A percentile compares a stretch with the other conserved stretches of the same genome.
Evolutionary conservation across 2,888 invertebrate genomes (phyloP).

Genomic region (Melanostoma scalare): DNA sequence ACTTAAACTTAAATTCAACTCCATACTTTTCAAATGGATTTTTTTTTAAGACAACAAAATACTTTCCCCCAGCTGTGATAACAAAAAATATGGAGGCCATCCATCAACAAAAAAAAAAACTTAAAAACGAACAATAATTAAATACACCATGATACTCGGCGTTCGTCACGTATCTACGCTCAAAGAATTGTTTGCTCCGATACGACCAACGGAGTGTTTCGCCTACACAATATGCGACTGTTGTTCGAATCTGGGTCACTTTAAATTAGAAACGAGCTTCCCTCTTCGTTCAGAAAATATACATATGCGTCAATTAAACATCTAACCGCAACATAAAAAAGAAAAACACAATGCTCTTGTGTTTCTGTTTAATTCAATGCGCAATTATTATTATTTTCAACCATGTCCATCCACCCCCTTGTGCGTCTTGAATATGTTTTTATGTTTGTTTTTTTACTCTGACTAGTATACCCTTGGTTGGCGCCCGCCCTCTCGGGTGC

Average conservation of each 20-base stretch:
- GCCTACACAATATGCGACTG: constrained; percentile 26
- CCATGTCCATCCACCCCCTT: constrained; percentile 37
- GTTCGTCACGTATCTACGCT: constrained; percentile 53
- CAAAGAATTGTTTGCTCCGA: constrained; percentile 14
- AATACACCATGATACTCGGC: constrained; percentile 41
- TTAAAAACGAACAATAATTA: constrained; percentile 43
- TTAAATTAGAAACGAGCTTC: constrained; percentile 58
- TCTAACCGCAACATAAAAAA: constrained; percentile 41
- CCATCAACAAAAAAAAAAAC: constrained; percentile 22
- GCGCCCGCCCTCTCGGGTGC: constrained; percentile 14
- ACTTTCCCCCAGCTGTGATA: constrained; percentile 51
- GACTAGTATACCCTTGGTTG: constrained; percentile 48
- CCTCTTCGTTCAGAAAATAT: constrained; percentile 15
- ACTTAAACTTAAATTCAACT: no score
- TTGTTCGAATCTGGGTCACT: constrained; percentile 60
- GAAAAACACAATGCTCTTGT: constrained; percentile 26
- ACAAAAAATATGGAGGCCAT: constrained; percentile 63
- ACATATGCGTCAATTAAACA: constrained; percentile 61
- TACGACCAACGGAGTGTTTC: constrained; percentile 60
- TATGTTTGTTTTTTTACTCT: constrained; percentile 56
- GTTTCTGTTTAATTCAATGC: constrained; percentile 40
- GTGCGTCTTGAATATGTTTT: constrained; percentile 6
- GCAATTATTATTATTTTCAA: constrained; percentile 54
- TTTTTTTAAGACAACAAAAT: constrained; percentile 17
- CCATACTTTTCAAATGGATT: background rate